Evolutionary conservation across 2,888 invertebrate species (phyloP), one percentile per base, ranked within the genome.

Genomic region (Cheilosia impressa): DNA sequence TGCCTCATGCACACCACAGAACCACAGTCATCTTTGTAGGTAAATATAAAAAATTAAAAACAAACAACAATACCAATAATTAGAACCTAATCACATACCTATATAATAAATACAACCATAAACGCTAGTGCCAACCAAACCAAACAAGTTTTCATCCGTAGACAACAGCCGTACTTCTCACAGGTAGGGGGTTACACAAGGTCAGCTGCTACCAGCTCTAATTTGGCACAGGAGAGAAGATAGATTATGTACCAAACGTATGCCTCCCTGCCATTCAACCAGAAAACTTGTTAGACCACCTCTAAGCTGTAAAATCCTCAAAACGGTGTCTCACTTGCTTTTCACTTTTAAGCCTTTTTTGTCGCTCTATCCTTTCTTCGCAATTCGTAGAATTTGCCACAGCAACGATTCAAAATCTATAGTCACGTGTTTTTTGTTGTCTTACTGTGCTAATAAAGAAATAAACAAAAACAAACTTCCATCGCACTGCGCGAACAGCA

Each of bases 161-260:
- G 60, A 41, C 24, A 50, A 27, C 24, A 41, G 38, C 13, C 13
- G 38, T 38, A 13, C 10, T 38, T 76, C 60, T 62, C 45, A 7
- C 68, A 34, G 43, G 43, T 31, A 66, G 76, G 41, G 75, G 63
- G 66, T 76, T 77, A 77, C 68, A 68, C 68, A 77, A 77, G 77
- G 77, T 77, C 77, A 68, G 52, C 53, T 38, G 38, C 38, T 43
- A 62, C 24, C 7, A 77, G 45, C 27, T 66, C 58, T 60, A 22
- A 58, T 66, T 76, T 76, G 76, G 50, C 68, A 68, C 62, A 62
- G 2, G 6, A 53, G 27, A 62, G 60, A 38, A 38, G 38, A 38
- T 13, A 38, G 38, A 38, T 38, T 38, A 4, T 38, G 38, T 45
- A 45, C 45, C 47, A 19, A 13, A 38, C 17, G 13, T 5, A 17